Conservation (phyloP, 2,888 invertebrate species). For the Hyposoter didymator region DNA sequence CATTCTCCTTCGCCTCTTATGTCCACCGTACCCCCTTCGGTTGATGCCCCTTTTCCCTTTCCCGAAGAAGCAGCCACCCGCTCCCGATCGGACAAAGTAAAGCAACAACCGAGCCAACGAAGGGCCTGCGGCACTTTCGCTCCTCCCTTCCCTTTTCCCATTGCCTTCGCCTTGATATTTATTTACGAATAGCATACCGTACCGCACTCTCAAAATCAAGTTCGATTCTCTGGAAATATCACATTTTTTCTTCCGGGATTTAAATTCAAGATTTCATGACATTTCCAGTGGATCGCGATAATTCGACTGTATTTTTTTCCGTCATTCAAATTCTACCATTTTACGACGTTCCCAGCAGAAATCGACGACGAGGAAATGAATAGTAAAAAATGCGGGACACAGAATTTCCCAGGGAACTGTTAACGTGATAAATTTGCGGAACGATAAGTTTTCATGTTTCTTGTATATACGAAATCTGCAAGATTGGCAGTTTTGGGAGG, state of each 20-base stretch:
- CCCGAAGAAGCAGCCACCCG: conserved; percentile 36
- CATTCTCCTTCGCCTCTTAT: conserved; percentile 66
- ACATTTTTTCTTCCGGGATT: background rate
- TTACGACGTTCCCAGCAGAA: no score
- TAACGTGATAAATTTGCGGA: background rate
- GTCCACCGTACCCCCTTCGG: conserved; percentile 52
- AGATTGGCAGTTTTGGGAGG: background rate
- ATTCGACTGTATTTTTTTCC: no score
- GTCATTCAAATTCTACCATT: no score
- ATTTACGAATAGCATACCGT: conserved; percentile 3
- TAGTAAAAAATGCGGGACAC: background rate
- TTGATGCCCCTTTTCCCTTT: conserved; percentile 45
- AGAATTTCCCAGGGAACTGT: background rate
- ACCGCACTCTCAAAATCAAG: background rate
- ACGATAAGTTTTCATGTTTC: background rate
- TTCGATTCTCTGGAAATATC: background rate
- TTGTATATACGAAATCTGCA: background rate
- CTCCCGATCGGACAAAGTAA: conserved; percentile 42
- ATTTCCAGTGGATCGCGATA: background rate
- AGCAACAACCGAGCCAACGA: conserved; percentile 23
- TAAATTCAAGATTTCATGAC: background rate
- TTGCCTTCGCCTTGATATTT: background rate
- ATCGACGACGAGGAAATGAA: background rate
- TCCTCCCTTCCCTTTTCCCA: background rate
- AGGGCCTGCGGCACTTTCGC: conserved; percentile 23